A percentile compares a stretch with the other conserved stretches of the same genome.
Evolutionary conservation across 2,888 invertebrate genomes (phyloP).

Genomic region (Spialia ferax): DNA sequence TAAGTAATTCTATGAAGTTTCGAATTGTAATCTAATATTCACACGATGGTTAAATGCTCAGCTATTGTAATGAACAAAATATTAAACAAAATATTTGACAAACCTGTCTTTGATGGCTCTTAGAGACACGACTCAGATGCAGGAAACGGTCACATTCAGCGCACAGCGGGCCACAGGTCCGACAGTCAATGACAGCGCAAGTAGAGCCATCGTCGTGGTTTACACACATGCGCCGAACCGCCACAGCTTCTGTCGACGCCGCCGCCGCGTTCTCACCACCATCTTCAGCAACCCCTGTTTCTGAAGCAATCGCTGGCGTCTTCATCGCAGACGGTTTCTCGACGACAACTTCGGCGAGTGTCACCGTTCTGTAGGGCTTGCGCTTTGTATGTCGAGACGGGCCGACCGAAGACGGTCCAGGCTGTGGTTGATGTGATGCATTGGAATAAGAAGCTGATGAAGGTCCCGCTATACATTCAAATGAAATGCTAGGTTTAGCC

Average conservation of each 20-base stretch:
- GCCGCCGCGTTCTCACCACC: not conserved
- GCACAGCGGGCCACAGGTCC: constrained; percentile 96
- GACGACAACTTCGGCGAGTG: constrained; percentile 31
- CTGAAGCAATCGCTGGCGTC: not conserved
- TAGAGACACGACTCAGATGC: constrained; percentile 95
- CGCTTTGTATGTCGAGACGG: constrained; percentile 16
- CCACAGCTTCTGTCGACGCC: constrained; percentile 49
- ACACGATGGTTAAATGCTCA: too few relatives aligned
- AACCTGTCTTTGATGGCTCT: constrained; percentile 94
- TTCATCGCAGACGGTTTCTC: constrained; percentile 17
- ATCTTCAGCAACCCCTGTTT: not conserved
- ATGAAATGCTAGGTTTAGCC: constrained; percentile 1
- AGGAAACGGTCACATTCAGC: constrained; percentile 98
- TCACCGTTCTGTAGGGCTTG: constrained; percentile 31
- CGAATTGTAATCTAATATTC: too few relatives aligned
- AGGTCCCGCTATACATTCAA: constrained; percentile 14
- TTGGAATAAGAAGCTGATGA: not conserved
- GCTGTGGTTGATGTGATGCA: not conserved
- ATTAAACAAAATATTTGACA: not conserved
- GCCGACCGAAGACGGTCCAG: not conserved
- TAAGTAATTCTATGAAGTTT: too few relatives aligned
- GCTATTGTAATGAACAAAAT: too few relatives aligned
- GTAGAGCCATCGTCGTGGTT: constrained; percentile 99
- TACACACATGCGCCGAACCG: constrained; percentile 92
- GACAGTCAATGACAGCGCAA: constrained; percentile 96